phyloP scores from a whole-genome alignment of 2,797 vertebrate species.

The Nasua narica region DNA sequence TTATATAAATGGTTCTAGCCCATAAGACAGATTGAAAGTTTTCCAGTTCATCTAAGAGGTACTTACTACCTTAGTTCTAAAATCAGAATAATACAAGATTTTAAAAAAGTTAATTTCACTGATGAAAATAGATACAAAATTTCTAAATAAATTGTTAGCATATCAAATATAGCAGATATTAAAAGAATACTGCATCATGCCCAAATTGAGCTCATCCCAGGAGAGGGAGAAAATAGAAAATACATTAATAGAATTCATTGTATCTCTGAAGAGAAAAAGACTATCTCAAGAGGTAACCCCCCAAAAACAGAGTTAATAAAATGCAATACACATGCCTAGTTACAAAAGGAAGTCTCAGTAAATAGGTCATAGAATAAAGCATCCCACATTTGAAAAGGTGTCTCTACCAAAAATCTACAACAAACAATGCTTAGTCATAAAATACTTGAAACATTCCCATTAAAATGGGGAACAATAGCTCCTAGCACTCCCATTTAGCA shows the following conservation, averaged over 20 bases:
- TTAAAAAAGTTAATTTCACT: neutral
- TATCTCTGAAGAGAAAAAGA: neutral
- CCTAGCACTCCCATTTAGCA: neutral
- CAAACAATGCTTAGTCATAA: neutral
- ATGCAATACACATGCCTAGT: neutral
- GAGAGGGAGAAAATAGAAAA: neutral
- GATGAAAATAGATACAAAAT: neutral
- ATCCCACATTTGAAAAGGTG: constrained; percentile 17
- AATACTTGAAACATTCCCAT: neutral
- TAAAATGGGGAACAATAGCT: neutral
- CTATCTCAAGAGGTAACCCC: neutral
- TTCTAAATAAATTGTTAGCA: neutral
- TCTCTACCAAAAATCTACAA: neutral
- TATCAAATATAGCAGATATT: neutral
- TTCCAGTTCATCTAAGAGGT: neutral
- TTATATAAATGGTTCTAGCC: neutral
- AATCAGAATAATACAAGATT: neutral
- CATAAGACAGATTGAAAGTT: neutral
- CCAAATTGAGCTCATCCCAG: neutral
- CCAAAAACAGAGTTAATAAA: neutral
- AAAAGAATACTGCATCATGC: neutral
- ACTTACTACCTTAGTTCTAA: neutral
- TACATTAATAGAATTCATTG: neutral
- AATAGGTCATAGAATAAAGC: neutral
- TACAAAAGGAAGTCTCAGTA: neutral